These are phyloP conservation scores for Andrena bicolor DNA, from an alignment of 2,888 invertebrate genomes.

Conservation along the genomic window DNA sequence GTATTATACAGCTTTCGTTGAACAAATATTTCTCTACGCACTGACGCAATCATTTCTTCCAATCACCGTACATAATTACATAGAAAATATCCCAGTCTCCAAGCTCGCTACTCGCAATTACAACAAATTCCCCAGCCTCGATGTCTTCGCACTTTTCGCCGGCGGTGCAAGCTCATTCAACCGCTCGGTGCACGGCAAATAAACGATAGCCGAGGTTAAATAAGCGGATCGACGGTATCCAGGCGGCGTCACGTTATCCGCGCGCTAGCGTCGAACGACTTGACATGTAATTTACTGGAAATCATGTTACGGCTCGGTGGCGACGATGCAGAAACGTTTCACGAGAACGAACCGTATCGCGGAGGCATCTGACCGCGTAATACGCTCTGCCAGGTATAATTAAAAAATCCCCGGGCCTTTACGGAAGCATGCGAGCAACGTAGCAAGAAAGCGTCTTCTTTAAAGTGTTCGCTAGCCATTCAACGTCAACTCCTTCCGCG, in stretches of 20 bases:
- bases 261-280: conserved; percentile 33
- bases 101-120: background rate
- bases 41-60: too few species aligned
- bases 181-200: background rate
- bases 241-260: conserved; percentile 11
- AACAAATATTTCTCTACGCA: too few species aligned
- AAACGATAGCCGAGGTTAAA: conserved; percentile 1
- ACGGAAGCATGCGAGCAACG: conserved; percentile 10
- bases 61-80: too few species aligned
- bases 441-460: background rate
- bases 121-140: too few species aligned
- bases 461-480: background rate
- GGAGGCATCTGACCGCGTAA: conserved; percentile 39
- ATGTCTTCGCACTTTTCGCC: background rate
- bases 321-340: conserved; percentile 41
- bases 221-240: conserved; percentile 23
- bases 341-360: conserved; percentile 34
- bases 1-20: too few species aligned
- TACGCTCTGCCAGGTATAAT: conserved; percentile 45
- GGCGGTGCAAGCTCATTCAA: background rate
- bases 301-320: conserved; percentile 57
- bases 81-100: too few species aligned
- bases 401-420: conserved; percentile 36
- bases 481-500: conserved; percentile 12
- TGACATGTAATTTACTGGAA: conserved; percentile 66